Base-by-base conservation (phyloP, 2,888 invertebrate species). In the Keiferia lycopersicella region DNA sequence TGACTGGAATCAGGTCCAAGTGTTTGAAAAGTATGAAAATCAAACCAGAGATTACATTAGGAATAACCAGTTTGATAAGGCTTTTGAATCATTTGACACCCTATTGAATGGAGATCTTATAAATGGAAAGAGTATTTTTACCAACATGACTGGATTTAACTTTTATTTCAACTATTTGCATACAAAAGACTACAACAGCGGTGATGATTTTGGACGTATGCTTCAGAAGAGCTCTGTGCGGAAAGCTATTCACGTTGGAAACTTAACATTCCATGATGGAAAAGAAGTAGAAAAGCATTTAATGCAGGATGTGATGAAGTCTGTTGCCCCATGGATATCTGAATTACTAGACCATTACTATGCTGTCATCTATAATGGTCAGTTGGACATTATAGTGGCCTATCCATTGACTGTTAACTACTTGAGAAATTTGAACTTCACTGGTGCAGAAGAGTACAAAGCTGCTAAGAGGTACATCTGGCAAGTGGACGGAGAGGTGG, bases 361-460 rank as follows among this genome's bases (percentile, higher is more conserved):
- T 80, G 94, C 97, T 16, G 92, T 98, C 56, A 93, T 98, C 66
- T 98, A 98, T 82, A 98, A 95, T 79, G 98, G 98, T 0, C 98
- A 98, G 79, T 81, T 98, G 69, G 98, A 98, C 81, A 95, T 98
- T 14, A 97, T 98, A 68, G 96, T 98, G 0, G 97, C 97, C 0
- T 97, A 97, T 84, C 97, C 97, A 0, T 80, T 97, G 61, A 98
- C 98, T 0, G 93, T 95, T 20, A 96, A 95, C 78, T 97, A 96
- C 81, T 85, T 98, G 38, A 91, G 93, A 69, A 92, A 94, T 62
- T 88, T 97, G 0, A 92, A 95, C 56, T 97, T 97, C 88, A 92
- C 88, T 22, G 94, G 93, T 0, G 88, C 94, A 0, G 92, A 92
- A 2, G 91, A 93, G 1, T 97, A 96, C 81, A 94, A 93, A 74